These are phyloP conservation scores for Stichopus horrens DNA, from an alignment of 53 echinoderm and acorn worm genomes.

Conservation along the genomic window DNA sequence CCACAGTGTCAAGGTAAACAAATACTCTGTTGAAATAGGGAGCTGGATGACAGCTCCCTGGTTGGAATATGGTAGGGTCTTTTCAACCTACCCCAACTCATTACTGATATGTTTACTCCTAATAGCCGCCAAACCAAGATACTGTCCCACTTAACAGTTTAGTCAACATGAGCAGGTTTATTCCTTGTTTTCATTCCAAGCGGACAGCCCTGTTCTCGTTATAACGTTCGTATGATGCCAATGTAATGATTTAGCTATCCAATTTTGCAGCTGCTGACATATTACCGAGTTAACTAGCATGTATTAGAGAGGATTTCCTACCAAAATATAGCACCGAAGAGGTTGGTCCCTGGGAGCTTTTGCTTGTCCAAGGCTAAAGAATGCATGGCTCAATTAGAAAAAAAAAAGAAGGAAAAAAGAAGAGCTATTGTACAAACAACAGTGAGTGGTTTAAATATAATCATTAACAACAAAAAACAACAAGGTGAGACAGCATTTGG, in stretches of 20 bases:
- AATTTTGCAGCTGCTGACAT: neutral
- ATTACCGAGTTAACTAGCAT: neutral
- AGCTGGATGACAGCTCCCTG: too few species aligned
- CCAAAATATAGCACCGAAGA: neutral
- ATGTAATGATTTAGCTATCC: too few species aligned
- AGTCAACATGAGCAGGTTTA: too few species aligned
- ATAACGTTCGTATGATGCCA: too few species aligned
- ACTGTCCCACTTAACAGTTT: too few species aligned
- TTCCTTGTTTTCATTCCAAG: too few species aligned
- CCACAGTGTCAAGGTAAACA: slow-evolving; percentile 25
- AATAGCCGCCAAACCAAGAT: too few species aligned
- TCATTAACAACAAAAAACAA: neutral
- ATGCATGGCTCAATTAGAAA: neutral
- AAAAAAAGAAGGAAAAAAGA: too few species aligned
- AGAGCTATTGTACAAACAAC: neutral
- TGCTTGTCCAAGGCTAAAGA: neutral
- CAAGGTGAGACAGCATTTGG: neutral
- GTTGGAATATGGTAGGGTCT: too few species aligned
- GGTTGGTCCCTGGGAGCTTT: neutral
- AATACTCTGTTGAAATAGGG: too few species aligned
- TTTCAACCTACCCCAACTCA: neutral
- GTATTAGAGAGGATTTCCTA: neutral
- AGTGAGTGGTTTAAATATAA: neutral
- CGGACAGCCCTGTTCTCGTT: too few species aligned
- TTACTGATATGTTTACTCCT: neutral